Percentiles rank a stretch among this genome's conserved stretches.
Evolutionary conservation across 2,113 vertebrate species (phyloP).

Genomic region (Cinclus cinclus): DNA sequence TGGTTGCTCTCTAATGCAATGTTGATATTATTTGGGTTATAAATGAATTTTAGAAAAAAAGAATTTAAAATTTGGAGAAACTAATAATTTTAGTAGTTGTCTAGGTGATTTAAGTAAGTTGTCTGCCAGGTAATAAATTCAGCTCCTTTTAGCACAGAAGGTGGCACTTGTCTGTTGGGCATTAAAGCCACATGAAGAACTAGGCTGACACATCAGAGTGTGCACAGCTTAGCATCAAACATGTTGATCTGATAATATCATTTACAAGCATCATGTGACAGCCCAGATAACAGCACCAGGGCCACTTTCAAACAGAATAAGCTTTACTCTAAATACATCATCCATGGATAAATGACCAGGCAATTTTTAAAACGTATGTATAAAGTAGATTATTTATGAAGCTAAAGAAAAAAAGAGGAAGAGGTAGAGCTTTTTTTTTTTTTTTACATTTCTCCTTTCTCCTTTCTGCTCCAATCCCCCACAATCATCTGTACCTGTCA

Average conservation of each 20-base stretch:
- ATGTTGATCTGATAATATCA: background rate
- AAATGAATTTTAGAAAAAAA: background rate
- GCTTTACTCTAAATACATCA: background rate
- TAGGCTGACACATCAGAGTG: background rate
- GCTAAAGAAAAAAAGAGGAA: background rate
- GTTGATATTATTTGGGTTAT: background rate
- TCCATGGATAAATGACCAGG: background rate
- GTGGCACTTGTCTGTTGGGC: background rate
- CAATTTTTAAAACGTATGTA: background rate
- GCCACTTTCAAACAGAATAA: background rate
- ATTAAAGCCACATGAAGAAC: background rate
- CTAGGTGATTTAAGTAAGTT: background rate
- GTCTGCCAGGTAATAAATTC: background rate
- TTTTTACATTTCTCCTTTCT: background rate
- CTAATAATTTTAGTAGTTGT: background rate
- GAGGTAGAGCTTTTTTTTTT: background rate
- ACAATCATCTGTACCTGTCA: background rate
- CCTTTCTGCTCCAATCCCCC: background rate
- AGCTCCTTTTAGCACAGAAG: background rate
- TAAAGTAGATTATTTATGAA: background rate
- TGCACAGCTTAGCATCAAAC: background rate
- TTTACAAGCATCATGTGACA: rapidly evolving
- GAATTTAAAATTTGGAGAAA: background rate
- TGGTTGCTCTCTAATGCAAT: background rate
- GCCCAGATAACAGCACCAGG: background rate